Percentiles rank a stretch among this genome's conserved stretches.
These are phyloP conservation scores for Trichomalopsis sarcophagae DNA, from an alignment of 1,140 invertebrate species.

Conservation along the genomic window DNA sequence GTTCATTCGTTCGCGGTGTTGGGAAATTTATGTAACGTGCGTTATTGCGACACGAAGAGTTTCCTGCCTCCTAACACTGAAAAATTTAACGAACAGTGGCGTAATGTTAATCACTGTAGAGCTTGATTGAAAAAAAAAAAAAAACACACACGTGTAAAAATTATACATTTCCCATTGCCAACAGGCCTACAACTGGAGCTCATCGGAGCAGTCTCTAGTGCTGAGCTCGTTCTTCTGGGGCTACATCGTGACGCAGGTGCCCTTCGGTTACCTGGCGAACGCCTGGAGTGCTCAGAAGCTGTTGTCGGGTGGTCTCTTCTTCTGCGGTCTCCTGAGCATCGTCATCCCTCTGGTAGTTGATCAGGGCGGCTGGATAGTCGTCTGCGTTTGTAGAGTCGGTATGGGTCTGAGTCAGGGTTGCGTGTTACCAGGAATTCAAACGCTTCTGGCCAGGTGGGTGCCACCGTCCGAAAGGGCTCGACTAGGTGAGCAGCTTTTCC, in stretches of 20 bases:
- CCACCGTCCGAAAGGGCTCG: constrained; percentile 70
- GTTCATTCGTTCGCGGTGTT: background rate
- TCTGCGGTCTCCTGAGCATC: constrained; percentile 77
- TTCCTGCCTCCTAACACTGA: too few species aligned
- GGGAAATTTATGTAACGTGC: too few species aligned
- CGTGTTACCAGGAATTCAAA: constrained; percentile 80
- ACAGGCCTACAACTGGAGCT: constrained; percentile 76
- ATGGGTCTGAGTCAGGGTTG: constrained; percentile 82
- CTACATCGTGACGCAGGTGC: constrained; percentile 79
- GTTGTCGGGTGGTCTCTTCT: constrained; percentile 77
- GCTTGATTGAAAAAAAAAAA: too few species aligned
- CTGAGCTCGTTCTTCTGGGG: constrained; percentile 85
- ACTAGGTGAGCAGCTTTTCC: constrained; percentile 61
- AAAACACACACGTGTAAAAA: background rate
- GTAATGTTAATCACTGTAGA: too few species aligned
- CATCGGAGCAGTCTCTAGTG: constrained; percentile 75
- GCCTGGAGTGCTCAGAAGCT: constrained; percentile 77
- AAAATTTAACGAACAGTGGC: too few species aligned
- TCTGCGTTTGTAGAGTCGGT: constrained; percentile 76
- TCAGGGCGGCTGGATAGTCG: constrained; percentile 70
- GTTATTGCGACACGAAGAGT: too few species aligned
- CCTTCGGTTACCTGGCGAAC: constrained; percentile 75
- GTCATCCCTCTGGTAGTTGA: constrained; percentile 62
- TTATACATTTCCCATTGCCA: background rate
- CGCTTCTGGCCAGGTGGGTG: constrained; percentile 80